Base-by-base conservation (phyloP, 1,140 invertebrate genomes). In the Drosophila orena region DNA sequence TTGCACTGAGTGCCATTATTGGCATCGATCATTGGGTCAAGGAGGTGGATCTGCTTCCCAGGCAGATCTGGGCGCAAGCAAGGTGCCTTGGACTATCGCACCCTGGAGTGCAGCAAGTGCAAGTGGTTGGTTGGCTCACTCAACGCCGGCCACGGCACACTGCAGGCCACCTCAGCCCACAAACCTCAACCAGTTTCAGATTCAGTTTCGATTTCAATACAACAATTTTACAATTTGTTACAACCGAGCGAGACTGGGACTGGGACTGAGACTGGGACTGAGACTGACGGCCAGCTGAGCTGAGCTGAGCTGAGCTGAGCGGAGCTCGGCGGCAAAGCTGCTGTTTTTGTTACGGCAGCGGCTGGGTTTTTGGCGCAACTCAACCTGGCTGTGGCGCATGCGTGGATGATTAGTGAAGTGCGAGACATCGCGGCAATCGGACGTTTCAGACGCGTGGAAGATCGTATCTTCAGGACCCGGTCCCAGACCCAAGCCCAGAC, bases 351-450 rank as follows among this genome's bases (percentile, higher is more conserved):
- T 64, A 54, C 47, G 62, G 44, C 47, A 62, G 71, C 66, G 56
- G 42, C 52, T 77, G 46, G 61, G 50, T 64, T 80, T 85, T 77
- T 35, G 69, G 52, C 61, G 50, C 58, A 58, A 74, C 75, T 79
- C 55, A 66, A 61, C 27, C 54, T 59, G 65, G 55, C 70, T 70
- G 24, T 65, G 75, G 79, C 76, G 84, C 72, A 89, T 88, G 83
- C 83, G 83, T 88, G 86, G 71, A 83, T 73, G 79, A 83, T 74
- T 79, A 90, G 86, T 90, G 72, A 90, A 90, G 86, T 81, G 86
- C 81, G 81, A 90, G 81, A 71, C 86, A 70, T 65, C 88, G 70
- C 66, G 61, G 62, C 65, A 86, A 79, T 54, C 81, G 79, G 86
- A 90, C 86, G 85, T 83, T 72, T 47, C 10, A 80, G 73, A 75